A percentile compares a stretch with the other conserved stretches of the same genome.
phyloP scores from a whole-genome alignment of 2,888 invertebrate species.

The Ichneumoninae sp. region DNA sequence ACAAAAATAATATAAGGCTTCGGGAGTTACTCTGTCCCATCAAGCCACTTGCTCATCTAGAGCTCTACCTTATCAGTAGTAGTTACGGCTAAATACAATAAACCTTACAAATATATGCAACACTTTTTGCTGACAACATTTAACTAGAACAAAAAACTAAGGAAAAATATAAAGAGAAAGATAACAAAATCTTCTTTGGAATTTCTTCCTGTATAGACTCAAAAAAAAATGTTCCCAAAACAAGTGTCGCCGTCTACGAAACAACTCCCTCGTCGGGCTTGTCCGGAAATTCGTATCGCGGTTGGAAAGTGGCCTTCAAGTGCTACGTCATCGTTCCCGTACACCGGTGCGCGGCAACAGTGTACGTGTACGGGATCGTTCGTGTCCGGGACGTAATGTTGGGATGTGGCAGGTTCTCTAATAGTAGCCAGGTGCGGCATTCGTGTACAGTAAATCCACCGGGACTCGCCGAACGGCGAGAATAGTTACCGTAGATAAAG shows the following conservation, averaged over 20 bases:
- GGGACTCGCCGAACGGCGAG: conserved; percentile 6
- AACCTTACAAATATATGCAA: too few relatives aligned
- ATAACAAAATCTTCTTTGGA: too few relatives aligned
- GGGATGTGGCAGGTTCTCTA: conserved; percentile 40
- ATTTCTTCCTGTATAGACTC: too few relatives aligned
- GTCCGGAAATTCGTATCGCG: not conserved
- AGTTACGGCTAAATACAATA: too few relatives aligned
- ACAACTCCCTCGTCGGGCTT: not conserved
- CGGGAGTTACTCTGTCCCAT: too few relatives aligned
- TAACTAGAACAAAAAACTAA: too few relatives aligned
- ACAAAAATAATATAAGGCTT: too few relatives aligned
- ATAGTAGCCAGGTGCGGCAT: conserved; percentile 32
- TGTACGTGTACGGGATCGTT: not conserved
- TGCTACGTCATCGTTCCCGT: conserved; percentile 11
- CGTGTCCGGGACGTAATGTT: conserved; percentile 10
- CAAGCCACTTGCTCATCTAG: too few relatives aligned
- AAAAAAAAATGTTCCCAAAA: not conserved
- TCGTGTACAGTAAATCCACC: not conserved
- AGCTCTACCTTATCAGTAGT: too few relatives aligned
- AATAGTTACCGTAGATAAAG: conserved; percentile 4
- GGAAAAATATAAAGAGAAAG: too few relatives aligned
- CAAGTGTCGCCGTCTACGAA: conserved; percentile 4
- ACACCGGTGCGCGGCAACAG: not conserved
- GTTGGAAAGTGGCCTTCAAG: conserved; percentile 17
- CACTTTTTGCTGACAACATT: too few relatives aligned